Percentiles rank a stretch among this genome's conserved stretches.
Conservation (phyloP, 2,888 invertebrate species). For the Drosophila acutilabella region DNA sequence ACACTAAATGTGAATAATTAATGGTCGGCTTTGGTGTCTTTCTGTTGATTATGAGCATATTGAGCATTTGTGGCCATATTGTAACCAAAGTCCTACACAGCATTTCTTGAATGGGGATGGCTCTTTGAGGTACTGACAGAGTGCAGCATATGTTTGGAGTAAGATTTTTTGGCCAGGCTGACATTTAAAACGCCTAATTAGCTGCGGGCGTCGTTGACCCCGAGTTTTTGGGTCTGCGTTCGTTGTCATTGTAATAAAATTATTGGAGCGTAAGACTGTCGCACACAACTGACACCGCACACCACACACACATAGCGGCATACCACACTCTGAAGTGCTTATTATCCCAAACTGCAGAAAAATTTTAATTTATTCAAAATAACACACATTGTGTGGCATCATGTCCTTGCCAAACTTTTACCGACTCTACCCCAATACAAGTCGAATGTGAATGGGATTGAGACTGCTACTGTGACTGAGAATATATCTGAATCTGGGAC, state of each 20-base stretch:
- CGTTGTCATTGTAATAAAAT: conserved; percentile 62
- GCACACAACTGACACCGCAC: conserved; percentile 12
- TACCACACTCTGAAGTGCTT: conserved; percentile 38
- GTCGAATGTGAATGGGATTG: conserved; percentile 17
- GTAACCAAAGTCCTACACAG: conserved; percentile 31
- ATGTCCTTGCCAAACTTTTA: conserved; percentile 63
- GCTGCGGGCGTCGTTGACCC: conserved; percentile 42
- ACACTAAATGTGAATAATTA: conserved; percentile 67
- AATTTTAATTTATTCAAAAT: conserved; percentile 78
- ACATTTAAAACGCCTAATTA: conserved; percentile 79
- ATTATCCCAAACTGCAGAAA: conserved; percentile 60
- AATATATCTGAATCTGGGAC: background rate
- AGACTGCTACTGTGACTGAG: background rate
- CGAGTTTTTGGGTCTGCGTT: conserved; percentile 14
- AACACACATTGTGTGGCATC: conserved; percentile 50
- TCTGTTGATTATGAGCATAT: conserved; percentile 64
- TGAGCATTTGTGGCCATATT: conserved; percentile 59
- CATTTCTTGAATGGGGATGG: conserved; percentile 12
- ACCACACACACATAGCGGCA: conserved; percentile 8
- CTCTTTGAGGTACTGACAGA: conserved; percentile 12
- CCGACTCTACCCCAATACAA: conserved; percentile 18
- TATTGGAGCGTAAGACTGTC: conserved; percentile 62
- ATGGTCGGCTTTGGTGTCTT: conserved; percentile 55
- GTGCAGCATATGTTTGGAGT: conserved; percentile 53
- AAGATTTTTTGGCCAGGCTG: conserved; percentile 43